Base-by-base conservation (phyloP, 2,888 invertebrate species). In the Drosophila multiciliata region DNA sequence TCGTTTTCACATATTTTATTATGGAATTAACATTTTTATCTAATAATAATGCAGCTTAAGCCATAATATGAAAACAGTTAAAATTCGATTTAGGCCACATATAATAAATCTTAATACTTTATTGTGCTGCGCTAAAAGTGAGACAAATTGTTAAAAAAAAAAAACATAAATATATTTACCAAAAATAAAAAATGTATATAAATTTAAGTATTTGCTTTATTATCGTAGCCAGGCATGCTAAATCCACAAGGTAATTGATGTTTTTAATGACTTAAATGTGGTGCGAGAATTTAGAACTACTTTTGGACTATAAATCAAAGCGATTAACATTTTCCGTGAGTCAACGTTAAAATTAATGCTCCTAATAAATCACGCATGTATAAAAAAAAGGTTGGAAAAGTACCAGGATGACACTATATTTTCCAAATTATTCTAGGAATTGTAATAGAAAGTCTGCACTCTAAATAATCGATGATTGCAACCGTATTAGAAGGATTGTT, bases 1-100 rank as follows among this genome's bases (percentile, higher is more conserved):
- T 33, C 11, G 9, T 58, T n/a, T 69, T 53, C 26, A 29, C 36
- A 45, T 35, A 17, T 40, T 62, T 57, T 45, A 52, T 32, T n/a
- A 33, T 29, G n/a, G 12, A 40, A 26, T 26, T 26, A 5, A 11
- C 29, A 29, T 26, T 35, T 7, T n/a, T 3, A 12, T 1, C 9
- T 4, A 36, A 29, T 26, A 26, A 45, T 26, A 38, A 17, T 48
- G 32, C 38, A 29, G 6, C 15, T 33, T 3, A 67, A 50, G 26
- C 17, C 29, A 5, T 12, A 40, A 49, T 35, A 35, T 52, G 9
- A 11, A 29, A 29, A 29, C 17, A 54, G 29, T 38, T 49, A 20
- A 40, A 49, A 15, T 35, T 48, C 53, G 15, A 48, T 45, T 42
- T 12, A 35, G 35, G 8, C 62, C 38, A 50, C 26, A 35, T 62